phyloP scores from a whole-genome alignment of 1,140 invertebrate genomes.

The Sitophilus oryzae region DNA sequence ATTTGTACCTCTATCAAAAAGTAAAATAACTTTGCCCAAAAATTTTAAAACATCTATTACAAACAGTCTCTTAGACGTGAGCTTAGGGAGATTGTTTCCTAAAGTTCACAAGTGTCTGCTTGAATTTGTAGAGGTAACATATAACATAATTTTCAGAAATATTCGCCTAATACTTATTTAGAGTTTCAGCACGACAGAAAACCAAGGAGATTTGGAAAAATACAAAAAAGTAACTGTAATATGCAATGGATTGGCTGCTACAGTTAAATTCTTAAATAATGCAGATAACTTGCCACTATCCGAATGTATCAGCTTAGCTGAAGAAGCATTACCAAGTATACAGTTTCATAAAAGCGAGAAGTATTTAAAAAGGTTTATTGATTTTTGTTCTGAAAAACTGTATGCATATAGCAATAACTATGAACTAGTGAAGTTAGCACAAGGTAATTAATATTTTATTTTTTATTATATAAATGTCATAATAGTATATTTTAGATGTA shows the following conservation, averaged over 20 bases:
- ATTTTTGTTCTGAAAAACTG: slow-evolving; percentile 22
- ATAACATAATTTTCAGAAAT: too few relatives aligned
- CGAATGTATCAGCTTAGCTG: slow-evolving; percentile 41
- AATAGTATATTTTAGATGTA: slow-evolving; percentile 39
- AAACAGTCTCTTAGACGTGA: slow-evolving; percentile 38
- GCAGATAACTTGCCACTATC: slow-evolving; percentile 34
- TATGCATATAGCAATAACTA: slow-evolving; percentile 10
- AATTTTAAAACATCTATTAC: slow-evolving; percentile 40
- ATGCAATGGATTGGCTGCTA: slow-evolving; percentile 46
- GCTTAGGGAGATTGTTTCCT: slow-evolving; percentile 40
- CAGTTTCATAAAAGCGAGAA: slow-evolving; percentile 47
- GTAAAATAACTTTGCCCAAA: slow-evolving; percentile 35
- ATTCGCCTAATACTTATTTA: slow-evolving; percentile 11
- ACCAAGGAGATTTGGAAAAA: slow-evolving; percentile 33
- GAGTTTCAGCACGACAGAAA: slow-evolving; percentile 29
- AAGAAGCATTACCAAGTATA: slow-evolving; percentile 45
- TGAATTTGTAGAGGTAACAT: slow-evolving; percentile 34
- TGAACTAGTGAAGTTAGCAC: slow-evolving; percentile 8
- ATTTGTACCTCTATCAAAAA: slow-evolving; percentile 34
- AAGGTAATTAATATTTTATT: slow-evolving; percentile 8
- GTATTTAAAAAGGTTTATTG: slow-evolving; percentile 38
- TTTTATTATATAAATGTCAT: too few relatives aligned
- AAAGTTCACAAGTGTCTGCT: slow-evolving; percentile 36
- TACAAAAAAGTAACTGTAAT: slow-evolving; percentile 47
- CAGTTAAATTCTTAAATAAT: slow-evolving; percentile 46